Base-by-base conservation (phyloP, 2,797 vertebrate genomes). In the Pyrocephalus nanus region DNA sequence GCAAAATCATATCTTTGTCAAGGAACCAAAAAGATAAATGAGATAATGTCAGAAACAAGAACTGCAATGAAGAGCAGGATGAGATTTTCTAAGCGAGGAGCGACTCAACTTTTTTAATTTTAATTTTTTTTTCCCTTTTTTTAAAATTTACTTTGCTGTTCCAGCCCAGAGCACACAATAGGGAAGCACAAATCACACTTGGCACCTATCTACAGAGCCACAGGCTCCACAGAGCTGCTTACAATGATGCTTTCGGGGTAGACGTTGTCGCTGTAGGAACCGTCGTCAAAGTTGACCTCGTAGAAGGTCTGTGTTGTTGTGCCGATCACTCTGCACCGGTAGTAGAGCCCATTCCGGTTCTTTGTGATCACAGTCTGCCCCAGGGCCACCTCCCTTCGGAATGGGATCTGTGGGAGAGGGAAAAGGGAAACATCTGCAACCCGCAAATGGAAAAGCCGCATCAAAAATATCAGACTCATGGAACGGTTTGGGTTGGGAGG, bases 231-330 rank as follows among this genome's bases (percentile, higher is more conserved):
- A 55, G 36, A 43, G 43, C 21, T 43, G 61, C 73, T 98, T 97
- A 99, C 99, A 12, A 98, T 90, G 72, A 99, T 97, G 96, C 99
- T 99, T 97, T 99, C 99, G 0, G 99, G 99, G 93, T 98, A 98
- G 29, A 99, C 93, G 94, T 99, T 99, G 98, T 99, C 99, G 2
- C 99, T 99, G 97, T 99, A 99, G 4, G 99, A 99, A 20, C 99
- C 99, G 1, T 99, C 99, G 0, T 99, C 99, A 4, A 99, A 99
- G 97, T 99, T 99, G 43, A 99, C 99, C 94, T 99, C 99, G 22
- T 99, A 99, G 98, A 98, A 98, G 12, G 98, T 99, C 97, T 99
- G 99, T 0, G 98, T 98, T 8, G 98, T 98, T 40, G 96, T 97
- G 93, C 99, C 99, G 3, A 99, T 99, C 94, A 99, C 98, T 78